Conservation (phyloP, 2,888 invertebrate genomes). For the Stenodema calcarata region DNA sequence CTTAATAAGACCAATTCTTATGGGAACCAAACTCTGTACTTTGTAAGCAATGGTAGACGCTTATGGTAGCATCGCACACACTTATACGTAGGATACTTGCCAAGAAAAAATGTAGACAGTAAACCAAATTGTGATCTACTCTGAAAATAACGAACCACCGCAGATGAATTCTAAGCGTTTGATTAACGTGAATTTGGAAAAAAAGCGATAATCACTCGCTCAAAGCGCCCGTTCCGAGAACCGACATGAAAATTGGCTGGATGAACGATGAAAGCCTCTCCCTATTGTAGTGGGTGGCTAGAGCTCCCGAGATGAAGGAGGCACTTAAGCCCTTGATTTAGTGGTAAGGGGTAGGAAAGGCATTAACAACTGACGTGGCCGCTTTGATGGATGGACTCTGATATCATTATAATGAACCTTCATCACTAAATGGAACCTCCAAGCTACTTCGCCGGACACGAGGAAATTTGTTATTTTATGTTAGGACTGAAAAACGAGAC, state of each 20-base stretch:
- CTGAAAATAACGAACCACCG: too few species aligned
- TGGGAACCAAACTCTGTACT: too few species aligned
- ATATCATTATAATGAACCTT: conserved; percentile 24
- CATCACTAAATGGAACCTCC: not conserved
- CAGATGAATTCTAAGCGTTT: too few species aligned
- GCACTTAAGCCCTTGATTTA: conserved; percentile 23
- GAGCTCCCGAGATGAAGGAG: conserved; percentile 19
- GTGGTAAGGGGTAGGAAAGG: not conserved
- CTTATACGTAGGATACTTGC: too few species aligned
- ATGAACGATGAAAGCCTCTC: not conserved
- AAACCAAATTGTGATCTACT: too few species aligned
- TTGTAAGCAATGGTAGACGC: too few species aligned
- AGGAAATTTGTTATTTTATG: too few species aligned
- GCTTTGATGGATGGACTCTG: conserved; percentile 39
- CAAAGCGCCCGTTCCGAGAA: not conserved
- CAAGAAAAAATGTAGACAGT: too few species aligned
- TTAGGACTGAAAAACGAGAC: too few species aligned
- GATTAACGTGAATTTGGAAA: not conserved
- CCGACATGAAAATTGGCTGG: not conserved
- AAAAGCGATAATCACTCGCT: not conserved
- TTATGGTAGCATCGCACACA: too few species aligned
- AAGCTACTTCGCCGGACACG: not conserved
- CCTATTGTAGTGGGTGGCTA: not conserved
- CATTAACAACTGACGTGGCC: conserved; percentile 28
- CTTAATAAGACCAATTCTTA: too few species aligned